Percentiles rank a stretch among this genome's conserved stretches.
These are phyloP conservation scores for Erinaceus europaeus DNA, from an alignment of 2,113 vertebrate species.

Conservation along the genomic window DNA sequence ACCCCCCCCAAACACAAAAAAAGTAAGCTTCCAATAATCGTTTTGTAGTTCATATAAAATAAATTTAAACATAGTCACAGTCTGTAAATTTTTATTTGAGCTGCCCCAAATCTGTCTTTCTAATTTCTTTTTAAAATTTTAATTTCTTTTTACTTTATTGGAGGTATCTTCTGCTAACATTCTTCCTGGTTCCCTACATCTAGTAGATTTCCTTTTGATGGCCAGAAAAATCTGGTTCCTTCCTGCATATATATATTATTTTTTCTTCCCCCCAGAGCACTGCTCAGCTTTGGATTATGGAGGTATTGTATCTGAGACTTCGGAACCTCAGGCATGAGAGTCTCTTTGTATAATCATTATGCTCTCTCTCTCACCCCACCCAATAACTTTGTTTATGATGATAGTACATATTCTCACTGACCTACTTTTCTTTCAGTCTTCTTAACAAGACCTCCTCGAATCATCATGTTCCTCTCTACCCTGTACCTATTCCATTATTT, in stretches of 20 bases:
- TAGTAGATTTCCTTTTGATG: not conserved
- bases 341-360: too few relatives aligned
- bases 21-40: too few relatives aligned
- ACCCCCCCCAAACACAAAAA: too few relatives aligned
- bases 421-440: not conserved
- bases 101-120: not conserved
- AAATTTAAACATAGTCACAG: not conserved
- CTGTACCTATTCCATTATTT: not conserved
- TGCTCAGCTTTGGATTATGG: too few relatives aligned
- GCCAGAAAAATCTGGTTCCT: not conserved
- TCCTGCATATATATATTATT: too few relatives aligned
- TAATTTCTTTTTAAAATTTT: not conserved
- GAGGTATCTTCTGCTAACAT: too few relatives aligned
- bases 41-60: not conserved
- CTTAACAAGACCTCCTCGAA: not conserved
- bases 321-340: too few relatives aligned
- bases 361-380: too few relatives aligned
- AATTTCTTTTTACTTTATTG: too few relatives aligned
- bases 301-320: too few relatives aligned
- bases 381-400: not conserved
- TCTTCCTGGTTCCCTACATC: not conserved
- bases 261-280: too few relatives aligned
- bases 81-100: not conserved
- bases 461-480: accelerated
- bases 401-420: not conserved